These are phyloP conservation scores for Bombus pyrosoma DNA, from an alignment of 1,140 invertebrate genomes.

Conservation along the genomic window DNA sequence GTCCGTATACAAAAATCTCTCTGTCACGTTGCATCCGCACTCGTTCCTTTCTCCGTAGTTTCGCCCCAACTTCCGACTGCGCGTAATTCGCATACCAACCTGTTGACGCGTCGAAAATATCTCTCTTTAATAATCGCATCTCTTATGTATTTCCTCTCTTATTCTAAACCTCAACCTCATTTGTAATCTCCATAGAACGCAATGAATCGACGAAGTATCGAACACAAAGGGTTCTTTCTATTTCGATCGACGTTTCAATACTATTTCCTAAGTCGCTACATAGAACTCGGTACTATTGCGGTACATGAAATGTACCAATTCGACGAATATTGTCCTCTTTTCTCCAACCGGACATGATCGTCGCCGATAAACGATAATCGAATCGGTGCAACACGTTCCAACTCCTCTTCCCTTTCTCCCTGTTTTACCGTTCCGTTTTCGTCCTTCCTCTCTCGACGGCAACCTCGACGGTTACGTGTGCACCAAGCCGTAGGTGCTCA, in stretches of 20 bases:
- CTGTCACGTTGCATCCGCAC: neutral
- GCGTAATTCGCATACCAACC: constrained; percentile 41
- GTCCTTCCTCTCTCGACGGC: constrained; percentile 49
- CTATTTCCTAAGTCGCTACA: neutral
- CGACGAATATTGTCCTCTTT: neutral
- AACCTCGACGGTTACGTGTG: constrained; percentile 42
- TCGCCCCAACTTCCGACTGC: constrained; percentile 18
- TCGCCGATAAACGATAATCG: neutral
- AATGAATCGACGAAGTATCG: neutral
- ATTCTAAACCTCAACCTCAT: neutral
- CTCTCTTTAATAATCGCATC: neutral
- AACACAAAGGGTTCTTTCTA: neutral
- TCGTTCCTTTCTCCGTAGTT: constrained; percentile 14
- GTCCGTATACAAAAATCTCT: neutral
- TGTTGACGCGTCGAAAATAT: constrained; percentile 15
- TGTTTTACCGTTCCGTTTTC: constrained; percentile 54
- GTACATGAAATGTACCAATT: neutral
- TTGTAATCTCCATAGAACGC: neutral
- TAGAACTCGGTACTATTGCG: too few species aligned
- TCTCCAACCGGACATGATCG: neutral
- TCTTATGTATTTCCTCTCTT: neutral
- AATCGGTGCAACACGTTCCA: constrained; percentile 38
- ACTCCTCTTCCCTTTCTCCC: constrained; percentile 66
- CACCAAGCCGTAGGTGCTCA: constrained; percentile 32
- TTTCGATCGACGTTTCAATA: neutral